These are phyloP conservation scores for Psettodes erumei DNA, from an alignment of 2,113 vertebrate genomes.

Conservation along the genomic window DNA sequence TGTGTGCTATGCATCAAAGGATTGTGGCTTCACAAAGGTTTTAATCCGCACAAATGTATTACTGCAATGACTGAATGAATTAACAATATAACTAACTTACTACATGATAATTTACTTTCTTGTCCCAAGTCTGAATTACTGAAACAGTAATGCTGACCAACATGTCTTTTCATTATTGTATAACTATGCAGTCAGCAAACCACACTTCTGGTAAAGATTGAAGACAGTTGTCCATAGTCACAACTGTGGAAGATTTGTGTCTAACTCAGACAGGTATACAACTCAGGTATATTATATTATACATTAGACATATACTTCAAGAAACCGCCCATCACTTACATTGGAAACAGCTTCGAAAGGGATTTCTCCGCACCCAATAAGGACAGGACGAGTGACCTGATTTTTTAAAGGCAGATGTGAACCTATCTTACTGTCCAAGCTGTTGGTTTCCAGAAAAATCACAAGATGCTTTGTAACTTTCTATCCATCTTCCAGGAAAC, in stretches of 20 bases:
- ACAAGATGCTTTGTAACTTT: slow-evolving; percentile 20
- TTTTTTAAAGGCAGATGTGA: background rate
- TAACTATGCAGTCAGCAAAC: no score
- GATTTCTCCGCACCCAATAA: background rate
- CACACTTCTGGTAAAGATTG: background rate
- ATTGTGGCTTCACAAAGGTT: background rate
- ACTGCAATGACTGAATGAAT: no score
- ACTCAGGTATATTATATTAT: no score
- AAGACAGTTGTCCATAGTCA: no score
- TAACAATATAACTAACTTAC: no score
- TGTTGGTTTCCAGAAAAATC: background rate
- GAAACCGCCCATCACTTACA: background rate
- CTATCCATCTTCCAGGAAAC: slow-evolving; percentile 49
- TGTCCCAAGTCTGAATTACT: no score
- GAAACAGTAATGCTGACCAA: no score
- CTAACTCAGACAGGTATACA: background rate
- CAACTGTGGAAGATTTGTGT: background rate
- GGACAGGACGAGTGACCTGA: background rate
- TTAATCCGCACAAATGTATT: no score
- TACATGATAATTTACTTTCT: no score
- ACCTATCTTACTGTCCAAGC: slow-evolving; percentile 15
- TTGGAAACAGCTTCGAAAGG: background rate
- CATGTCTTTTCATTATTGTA: no score
- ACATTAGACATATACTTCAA: no score
- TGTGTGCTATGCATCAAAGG: background rate